Evolutionary conservation across 2,888 invertebrate species (phyloP).

Genomic region (Drosophila nigricruria): DNA sequence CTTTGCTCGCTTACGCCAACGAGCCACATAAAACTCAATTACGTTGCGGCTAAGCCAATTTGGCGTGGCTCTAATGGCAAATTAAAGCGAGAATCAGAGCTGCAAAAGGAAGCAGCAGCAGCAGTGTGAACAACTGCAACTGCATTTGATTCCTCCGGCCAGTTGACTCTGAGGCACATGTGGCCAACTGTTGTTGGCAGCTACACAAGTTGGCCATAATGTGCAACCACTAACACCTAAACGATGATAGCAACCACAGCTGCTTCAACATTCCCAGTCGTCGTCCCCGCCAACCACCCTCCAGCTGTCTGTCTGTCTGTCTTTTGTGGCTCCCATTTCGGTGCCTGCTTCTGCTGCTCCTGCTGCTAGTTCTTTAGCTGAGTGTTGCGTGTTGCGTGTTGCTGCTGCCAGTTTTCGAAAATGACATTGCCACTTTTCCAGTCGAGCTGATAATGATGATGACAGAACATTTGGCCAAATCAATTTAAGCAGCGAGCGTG

Average conservation of each 20-base stretch:
- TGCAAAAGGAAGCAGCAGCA: conserved; percentile 22
- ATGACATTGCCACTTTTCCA: conserved; percentile 55
- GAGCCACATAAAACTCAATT: conserved; percentile 65
- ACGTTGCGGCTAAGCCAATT: conserved; percentile 51
- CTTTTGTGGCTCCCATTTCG: conserved; percentile 7
- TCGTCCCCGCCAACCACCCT: background rate
- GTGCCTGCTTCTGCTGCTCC: background rate
- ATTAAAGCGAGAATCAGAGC: conserved; percentile 42
- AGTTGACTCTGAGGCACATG: conserved; percentile 27
- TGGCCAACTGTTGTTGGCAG: conserved; percentile 43
- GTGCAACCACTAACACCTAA: conserved; percentile 48
- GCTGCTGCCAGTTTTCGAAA: conserved; percentile 39
- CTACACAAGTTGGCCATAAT: conserved; percentile 60
- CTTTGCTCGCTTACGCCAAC: conserved; percentile 7
- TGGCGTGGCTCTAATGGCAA: conserved; percentile 36
- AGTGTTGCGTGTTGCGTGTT: conserved; percentile 41
- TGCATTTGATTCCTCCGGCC: conserved; percentile 39
- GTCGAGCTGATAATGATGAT: conserved; percentile 71
- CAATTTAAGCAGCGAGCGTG: conserved; percentile 55
- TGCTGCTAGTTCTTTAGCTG: background rate
- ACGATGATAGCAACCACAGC: conserved; percentile 34
- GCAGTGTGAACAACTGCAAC: conserved; percentile 18
- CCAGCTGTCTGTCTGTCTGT: background rate
- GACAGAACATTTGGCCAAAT: conserved; percentile 70
- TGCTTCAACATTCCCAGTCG: conserved; percentile 3